phyloP scores from a whole-genome alignment of 2,113 vertebrate species.

The Spheniscus mendiculus region DNA sequence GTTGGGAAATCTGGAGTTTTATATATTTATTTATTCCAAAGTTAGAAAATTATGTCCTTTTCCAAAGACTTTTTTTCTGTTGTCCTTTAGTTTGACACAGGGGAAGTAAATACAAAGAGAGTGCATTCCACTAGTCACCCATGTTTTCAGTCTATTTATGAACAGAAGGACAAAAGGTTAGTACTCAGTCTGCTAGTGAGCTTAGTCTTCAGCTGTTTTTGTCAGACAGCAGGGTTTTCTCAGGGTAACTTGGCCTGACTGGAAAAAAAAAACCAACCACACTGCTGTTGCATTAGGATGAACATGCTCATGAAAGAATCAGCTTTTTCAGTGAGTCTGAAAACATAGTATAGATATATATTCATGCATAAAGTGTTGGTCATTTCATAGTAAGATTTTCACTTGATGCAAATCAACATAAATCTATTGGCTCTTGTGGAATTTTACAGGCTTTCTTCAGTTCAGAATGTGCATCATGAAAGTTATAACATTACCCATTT shows the following conservation, averaged over 20 bases:
- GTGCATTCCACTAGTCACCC: background rate
- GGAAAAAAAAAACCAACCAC: background rate
- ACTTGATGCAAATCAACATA: background rate
- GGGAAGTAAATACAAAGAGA: background rate
- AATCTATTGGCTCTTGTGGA: background rate
- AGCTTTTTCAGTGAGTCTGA: background rate
- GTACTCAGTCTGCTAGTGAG: background rate
- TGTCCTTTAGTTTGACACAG: background rate
- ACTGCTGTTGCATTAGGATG: background rate
- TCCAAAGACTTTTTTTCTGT: background rate
- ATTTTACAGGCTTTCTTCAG: background rate
- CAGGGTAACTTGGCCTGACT: background rate
- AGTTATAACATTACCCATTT: background rate
- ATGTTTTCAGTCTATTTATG: conserved; percentile 25
- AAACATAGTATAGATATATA: background rate
- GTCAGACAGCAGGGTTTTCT: background rate
- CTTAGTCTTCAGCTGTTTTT: background rate
- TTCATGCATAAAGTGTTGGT: background rate
- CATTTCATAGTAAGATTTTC: background rate
- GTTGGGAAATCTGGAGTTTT: background rate
- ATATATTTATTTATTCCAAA: background rate
- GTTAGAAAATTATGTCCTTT: background rate
- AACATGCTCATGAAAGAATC: background rate
- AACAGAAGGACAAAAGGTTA: conserved; percentile 2
- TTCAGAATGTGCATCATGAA: background rate